Evolutionary conservation across 2,888 invertebrate genomes (phyloP), one percentile per base, ranked within the genome.

Genomic region (Epistrophella euchroma): DNA sequence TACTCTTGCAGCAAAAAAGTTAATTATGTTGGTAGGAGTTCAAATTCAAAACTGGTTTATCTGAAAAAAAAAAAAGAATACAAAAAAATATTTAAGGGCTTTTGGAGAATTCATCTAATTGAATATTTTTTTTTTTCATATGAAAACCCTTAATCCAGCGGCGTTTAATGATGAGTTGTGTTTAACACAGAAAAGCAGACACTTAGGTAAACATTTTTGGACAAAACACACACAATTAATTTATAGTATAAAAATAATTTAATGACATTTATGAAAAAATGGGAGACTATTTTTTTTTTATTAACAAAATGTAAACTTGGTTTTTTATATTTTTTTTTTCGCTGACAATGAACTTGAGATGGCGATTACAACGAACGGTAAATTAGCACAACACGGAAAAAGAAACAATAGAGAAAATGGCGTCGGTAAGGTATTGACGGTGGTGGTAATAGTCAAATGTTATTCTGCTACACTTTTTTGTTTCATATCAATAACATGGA

Each of bases 121-220:
- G 35, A n/a, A 45, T 28, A 28, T 50, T 70, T 64, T 7, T 79
- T 43, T 37, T 50, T 60, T 79, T 40, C 28, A 9, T 25, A 50
- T 75, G 66, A 80, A 72, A 70, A 76, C 85, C 85, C 77, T 86
- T 86, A 45, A 66, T 78, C 77, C 81, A 81, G 85, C 85, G 81
- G 43, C 80, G 22, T 37, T 64, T 85, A 52, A 81, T 75, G 71
- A 70, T 79, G 60, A 71, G 45, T 70, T 70, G 52, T 52, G 52
- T 66, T 60, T 78, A 47, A 75, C 80, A 84, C 75, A 58, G 19
- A 75, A 79, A 80, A 83, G 78, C 73, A 73, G 22, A 72, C 32
- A 32, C 32, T 7, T 13, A 68, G 55, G 56, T 32, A 22, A 47
- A 47, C 47, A 47, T 19, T 55, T 66, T 64, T 37, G 47, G 74